Evolutionary conservation across 2,113 vertebrate species (phyloP).

Genomic region (Serilophus lunatus): DNA sequence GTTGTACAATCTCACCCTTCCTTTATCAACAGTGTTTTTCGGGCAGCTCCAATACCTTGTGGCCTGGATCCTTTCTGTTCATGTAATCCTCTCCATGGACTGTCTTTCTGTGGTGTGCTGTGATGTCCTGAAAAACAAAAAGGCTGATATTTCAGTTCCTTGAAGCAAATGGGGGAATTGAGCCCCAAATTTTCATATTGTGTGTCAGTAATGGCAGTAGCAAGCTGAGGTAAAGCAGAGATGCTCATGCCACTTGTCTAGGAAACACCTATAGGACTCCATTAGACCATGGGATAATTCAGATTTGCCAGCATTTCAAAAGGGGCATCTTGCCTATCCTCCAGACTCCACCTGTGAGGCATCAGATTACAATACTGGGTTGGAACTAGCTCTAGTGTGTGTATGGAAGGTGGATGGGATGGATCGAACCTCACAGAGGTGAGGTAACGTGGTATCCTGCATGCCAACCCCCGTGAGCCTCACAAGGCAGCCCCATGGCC

Average conservation of each 20-base stretch:
- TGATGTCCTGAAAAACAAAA: neutral
- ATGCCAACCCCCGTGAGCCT: too few relatives aligned
- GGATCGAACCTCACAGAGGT: too few relatives aligned
- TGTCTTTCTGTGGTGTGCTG: neutral
- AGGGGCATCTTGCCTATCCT: accelerated
- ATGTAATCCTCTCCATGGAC: neutral
- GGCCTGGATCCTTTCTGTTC: neutral
- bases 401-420: too few relatives aligned
- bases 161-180: neutral
- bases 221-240: neutral
- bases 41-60: neutral
- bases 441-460: too few relatives aligned
- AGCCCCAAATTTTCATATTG: neutral
- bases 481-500: too few relatives aligned
- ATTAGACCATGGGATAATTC: accelerated
- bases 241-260: neutral
- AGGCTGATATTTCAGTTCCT: neutral
- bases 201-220: neutral
- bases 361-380: too few relatives aligned
- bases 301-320: neutral
- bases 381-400: too few relatives aligned
- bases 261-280: neutral
- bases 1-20: neutral
- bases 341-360: neutral
- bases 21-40: neutral